A percentile compares a stretch with the other conserved stretches of the same genome.
Evolutionary conservation across 2,888 invertebrate genomes (phyloP).

Genomic region (Lepidocyrtinus sp.): DNA sequence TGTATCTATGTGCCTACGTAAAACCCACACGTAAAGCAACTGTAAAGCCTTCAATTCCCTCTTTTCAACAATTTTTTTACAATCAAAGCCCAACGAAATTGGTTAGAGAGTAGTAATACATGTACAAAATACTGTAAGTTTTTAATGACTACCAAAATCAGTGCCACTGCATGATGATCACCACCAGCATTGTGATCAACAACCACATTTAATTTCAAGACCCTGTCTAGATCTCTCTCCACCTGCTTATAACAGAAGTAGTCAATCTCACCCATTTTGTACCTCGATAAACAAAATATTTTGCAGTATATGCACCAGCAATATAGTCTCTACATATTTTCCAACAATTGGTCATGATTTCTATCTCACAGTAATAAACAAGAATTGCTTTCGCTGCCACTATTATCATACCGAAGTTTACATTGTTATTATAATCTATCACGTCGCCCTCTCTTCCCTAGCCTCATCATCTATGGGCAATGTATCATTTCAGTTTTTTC

Average conservation of each 20-base stretch:
- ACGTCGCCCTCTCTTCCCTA: not conserved
- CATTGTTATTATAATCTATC: not conserved
- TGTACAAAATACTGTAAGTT: not conserved
- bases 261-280: not conserved
- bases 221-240: not conserved
- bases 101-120: not conserved
- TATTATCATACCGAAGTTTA: not conserved
- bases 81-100: not conserved
- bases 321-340: not conserved
- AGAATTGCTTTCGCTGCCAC: not conserved
- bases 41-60: not conserved
- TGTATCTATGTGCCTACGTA: not conserved
- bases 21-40: not conserved
- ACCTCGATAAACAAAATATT: not conserved
- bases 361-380: not conserved
- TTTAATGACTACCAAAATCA: not conserved
- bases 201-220: no score
- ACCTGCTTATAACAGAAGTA: not conserved
- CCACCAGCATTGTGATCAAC: not conserved
- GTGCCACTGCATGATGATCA: not conserved
- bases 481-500: not conserved
- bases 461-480: not conserved
- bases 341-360: not conserved
- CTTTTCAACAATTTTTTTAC: not conserved
- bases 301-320: not conserved